A percentile compares a stretch with the other conserved stretches of the same genome.
Evolutionary conservation across 23 tunicate genomes (phyloP).

Genomic region (Styela clava): DNA sequence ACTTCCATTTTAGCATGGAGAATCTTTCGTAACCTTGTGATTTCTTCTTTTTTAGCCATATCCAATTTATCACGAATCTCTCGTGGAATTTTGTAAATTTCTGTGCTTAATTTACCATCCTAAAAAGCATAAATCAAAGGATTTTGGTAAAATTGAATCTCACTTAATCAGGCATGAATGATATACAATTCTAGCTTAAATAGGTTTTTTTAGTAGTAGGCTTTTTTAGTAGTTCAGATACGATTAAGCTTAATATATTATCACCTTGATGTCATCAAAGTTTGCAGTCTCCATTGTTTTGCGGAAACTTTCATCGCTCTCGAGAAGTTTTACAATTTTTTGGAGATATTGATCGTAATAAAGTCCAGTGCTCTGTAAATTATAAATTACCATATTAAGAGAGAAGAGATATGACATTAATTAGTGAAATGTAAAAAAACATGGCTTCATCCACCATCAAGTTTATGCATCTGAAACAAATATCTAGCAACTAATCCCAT

Average conservation of each 20-base stretch:
- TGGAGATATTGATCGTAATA: slow-evolving; percentile 87
- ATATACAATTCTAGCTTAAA: no score
- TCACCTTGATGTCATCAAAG: slow-evolving; percentile 68
- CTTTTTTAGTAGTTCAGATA: no score
- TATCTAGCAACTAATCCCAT: no score
- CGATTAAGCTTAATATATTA: no score
- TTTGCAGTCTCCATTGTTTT: slow-evolving; percentile 89
- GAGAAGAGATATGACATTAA: not conserved
- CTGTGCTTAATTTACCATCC: slow-evolving; percentile 57
- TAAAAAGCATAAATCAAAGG: not conserved
- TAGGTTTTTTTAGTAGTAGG: no score
- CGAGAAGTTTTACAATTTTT: slow-evolving; percentile 74
- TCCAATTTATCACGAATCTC: slow-evolving; percentile 58
- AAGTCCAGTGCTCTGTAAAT: slow-evolving; percentile 65
- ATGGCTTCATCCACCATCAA: no score
- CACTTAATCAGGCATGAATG: no score
- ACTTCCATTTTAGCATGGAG: slow-evolving; percentile 57
- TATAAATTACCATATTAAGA: no score
- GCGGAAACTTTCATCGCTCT: slow-evolving; percentile 77
- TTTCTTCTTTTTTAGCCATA: slow-evolving; percentile 69
- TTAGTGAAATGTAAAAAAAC: no score
- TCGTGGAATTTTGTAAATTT: slow-evolving; percentile 50
- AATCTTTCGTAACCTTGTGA: slow-evolving; percentile 67
- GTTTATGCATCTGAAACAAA: no score
- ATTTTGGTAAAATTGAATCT: no score